Base-by-base conservation (phyloP, 2,888 invertebrate species). In the Pinctada fucata region DNA sequence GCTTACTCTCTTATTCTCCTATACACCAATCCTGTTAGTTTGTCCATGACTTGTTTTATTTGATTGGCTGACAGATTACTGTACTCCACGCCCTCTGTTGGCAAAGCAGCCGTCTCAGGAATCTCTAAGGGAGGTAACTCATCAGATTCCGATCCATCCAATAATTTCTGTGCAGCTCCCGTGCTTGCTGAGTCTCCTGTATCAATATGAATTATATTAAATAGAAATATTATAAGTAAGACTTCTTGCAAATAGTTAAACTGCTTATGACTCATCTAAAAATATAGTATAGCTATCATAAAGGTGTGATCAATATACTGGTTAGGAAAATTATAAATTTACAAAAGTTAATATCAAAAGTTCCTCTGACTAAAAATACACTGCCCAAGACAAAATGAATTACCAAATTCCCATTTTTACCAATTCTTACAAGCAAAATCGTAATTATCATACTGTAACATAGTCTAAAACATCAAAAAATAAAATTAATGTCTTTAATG, bases 51-150 rank as follows among this genome's bases (percentile, higher is more conserved):
- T 76, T 90, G 86, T 82, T 89, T 90, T 75, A 92, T 86, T 66
- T 87, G 86, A 80, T 89, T 87, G 68, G 85, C 87, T 52, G 90
- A 83, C 72, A 91, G 81, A 75, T 86, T 87, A 51, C 84, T 82
- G 76, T 92, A 92, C 49, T 90, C 88, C 4, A 91, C 88, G 0
- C 90, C 91, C 51, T 88, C 89, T 58, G 90, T 85, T 51, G 92
- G 92, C 58, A 92, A 84, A 3, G 82, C 75, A 0, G 87, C 84
- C 45, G 88, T 87, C 74, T 88, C 89, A 3, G 91, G 91, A 6
- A 91, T 79, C 68, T 90, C 89, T 65, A 90, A 82, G 76, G 88
- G 83, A 72, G 89, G 89, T 76, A 88, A 84, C 68, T 87, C 88
- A 70, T 87, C 88, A 0, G 88, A 86, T 69, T 88, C 88, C 50